phyloP scores from a whole-genome alignment of 1,140 invertebrate species.

The Eupeodes corollae region DNA sequence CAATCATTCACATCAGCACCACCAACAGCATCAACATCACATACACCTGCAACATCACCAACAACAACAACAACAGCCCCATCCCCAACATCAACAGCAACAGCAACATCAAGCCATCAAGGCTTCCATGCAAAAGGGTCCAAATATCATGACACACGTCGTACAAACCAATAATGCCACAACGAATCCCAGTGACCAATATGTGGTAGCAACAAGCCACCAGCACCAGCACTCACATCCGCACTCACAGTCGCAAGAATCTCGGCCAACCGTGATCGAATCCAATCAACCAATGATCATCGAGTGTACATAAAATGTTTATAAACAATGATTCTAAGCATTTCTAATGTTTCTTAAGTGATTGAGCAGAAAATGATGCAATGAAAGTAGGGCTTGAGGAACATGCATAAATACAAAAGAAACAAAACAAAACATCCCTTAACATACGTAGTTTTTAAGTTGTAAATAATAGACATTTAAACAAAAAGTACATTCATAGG shows the following conservation, averaged over 20 bases:
- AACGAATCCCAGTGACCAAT: slow-evolving; percentile 11
- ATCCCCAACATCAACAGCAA: neutral
- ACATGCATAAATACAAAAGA: slow-evolving; percentile 11
- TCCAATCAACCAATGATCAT: slow-evolving; percentile 76
- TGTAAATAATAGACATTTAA: slow-evolving; percentile 5
- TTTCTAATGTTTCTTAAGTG: neutral
- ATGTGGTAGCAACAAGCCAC: slow-evolving; percentile 7
- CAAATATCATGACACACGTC: slow-evolving; percentile 34
- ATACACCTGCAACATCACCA: slow-evolving; percentile 48
- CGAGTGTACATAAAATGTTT: slow-evolving; percentile 60
- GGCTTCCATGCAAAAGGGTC: neutral
- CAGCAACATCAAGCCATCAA: slow-evolving; percentile 8
- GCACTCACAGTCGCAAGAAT: slow-evolving; percentile 48
- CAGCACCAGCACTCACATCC: slow-evolving; percentile 33
- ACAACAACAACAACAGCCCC: slow-evolving; percentile 30
- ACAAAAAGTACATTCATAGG: slow-evolving; percentile 7
- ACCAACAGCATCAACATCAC: slow-evolving; percentile 33
- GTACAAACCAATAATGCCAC: slow-evolving; percentile 9
- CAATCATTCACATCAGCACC: slow-evolving; percentile 46
- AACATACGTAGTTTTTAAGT: slow-evolving; percentile 2
- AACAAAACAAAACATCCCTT: slow-evolving; percentile 2
- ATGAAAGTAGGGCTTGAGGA: neutral
- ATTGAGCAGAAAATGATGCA: neutral
- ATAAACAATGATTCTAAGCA: neutral
- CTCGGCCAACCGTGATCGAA: slow-evolving; percentile 69